phyloP scores from a whole-genome alignment of 2,888 invertebrate genomes.

The Philopedon plagiatum region DNA sequence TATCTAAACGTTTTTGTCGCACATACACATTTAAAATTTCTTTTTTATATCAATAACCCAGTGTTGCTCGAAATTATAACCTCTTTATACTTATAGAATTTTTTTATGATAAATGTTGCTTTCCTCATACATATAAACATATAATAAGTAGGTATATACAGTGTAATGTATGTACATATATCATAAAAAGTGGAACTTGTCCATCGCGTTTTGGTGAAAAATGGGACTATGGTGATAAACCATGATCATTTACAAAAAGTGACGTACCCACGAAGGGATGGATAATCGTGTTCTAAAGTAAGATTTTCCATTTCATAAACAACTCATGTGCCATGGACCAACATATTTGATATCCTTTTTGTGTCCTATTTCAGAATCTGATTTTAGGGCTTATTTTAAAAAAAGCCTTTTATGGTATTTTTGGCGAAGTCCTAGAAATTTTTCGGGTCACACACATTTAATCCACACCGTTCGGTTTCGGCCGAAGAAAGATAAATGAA shows the following conservation, averaged over 20 bases:
- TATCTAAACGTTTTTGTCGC: no score
- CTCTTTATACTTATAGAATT: no score
- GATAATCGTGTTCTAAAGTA: conserved; percentile 6
- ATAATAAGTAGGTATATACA: no score
- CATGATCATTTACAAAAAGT: neutral
- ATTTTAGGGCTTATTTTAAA: conserved; percentile 14
- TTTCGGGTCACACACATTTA: conserved; percentile 18
- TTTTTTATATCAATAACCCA: no score
- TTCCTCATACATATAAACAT: no score
- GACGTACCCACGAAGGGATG: neutral
- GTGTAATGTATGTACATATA: no score
- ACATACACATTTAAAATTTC: no score
- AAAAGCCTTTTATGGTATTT: conserved; percentile 20
- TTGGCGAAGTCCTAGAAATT: conserved; percentile 3
- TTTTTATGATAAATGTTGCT: no score
- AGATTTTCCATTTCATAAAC: conserved; percentile 14
- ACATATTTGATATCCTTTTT: conserved; percentile 27
- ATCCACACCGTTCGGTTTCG: neutral
- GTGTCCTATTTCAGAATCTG: conserved; percentile 13
- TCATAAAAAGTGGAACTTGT: neutral
- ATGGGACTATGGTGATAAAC: neutral
- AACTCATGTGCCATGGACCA: conserved; percentile 1
- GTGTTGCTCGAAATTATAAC: no score
- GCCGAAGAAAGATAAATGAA: conserved; percentile 3
- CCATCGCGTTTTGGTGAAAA: neutral